phyloP scores from a whole-genome alignment of 2,888 invertebrate genomes.

The Camponotus fellah region DNA sequence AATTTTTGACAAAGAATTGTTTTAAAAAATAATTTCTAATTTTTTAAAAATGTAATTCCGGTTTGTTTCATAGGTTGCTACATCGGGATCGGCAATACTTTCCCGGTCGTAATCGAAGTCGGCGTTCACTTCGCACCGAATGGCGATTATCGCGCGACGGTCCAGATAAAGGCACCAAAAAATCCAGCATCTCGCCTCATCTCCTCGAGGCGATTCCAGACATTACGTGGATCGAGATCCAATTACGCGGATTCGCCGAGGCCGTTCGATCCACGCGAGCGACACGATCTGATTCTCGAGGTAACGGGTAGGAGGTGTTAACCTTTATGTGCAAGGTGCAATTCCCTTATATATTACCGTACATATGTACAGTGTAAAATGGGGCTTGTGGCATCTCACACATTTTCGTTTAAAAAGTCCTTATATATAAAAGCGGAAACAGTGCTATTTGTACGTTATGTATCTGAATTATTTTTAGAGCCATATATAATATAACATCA shows the following conservation, averaged over 20 bases:
- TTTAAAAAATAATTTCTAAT: background rate
- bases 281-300: slow-evolving; percentile 46
- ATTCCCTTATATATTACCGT: slow-evolving; percentile 22
- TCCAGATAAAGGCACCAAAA: slow-evolving; percentile 52
- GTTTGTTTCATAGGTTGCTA: slow-evolving; percentile 13
- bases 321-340: slow-evolving; percentile 54
- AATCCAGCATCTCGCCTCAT: slow-evolving; percentile 40
- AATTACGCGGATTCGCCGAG: slow-evolving; percentile 52
- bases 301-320: slow-evolving; percentile 45
- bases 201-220: slow-evolving; percentile 40
- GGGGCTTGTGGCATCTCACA: background rate
- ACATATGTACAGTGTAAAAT: background rate
- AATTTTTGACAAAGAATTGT: background rate
- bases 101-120: slow-evolving; percentile 31
- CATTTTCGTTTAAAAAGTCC: background rate
- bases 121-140: slow-evolving; percentile 50
- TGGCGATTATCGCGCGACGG: slow-evolving; percentile 59
- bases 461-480: background rate
- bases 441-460: background rate
- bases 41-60: background rate
- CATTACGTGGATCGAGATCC: slow-evolving; percentile 59
- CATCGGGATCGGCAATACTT: slow-evolving; percentile 36
- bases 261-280: slow-evolving; percentile 41
- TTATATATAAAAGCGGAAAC: background rate
- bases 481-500: background rate